phyloP scores from a whole-genome alignment of 2,113 vertebrate genomes.

The Amia ocellicauda region DNA sequence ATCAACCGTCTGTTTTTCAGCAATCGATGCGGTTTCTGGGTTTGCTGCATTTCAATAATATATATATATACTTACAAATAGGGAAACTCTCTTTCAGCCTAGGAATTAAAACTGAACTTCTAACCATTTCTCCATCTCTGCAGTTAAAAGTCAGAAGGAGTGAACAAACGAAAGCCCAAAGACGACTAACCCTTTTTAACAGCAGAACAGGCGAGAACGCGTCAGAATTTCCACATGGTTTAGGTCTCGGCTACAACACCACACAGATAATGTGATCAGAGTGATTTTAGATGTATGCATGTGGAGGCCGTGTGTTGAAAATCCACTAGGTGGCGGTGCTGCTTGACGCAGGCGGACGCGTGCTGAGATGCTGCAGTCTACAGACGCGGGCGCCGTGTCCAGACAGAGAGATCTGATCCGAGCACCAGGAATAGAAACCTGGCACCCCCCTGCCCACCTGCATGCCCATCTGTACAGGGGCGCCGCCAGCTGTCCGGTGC shows the following conservation, averaged over 20 bases:
- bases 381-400: background rate
- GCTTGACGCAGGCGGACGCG: conserved; percentile 38
- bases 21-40: conserved; percentile 66
- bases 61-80: conserved; percentile 45
- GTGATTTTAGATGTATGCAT: too few relatives aligned
- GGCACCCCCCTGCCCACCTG: conserved; percentile 66
- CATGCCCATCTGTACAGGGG: conserved; percentile 66
- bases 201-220: too few relatives aligned
- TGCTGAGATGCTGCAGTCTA: conserved; percentile 35
- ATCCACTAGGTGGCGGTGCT: conserved; percentile 62
- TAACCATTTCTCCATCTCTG: too few relatives aligned
- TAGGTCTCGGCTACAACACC: too few relatives aligned
- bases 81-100: background rate
- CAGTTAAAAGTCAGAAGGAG: too few relatives aligned
- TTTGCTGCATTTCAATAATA: conserved; percentile 60
- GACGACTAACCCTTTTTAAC: too few relatives aligned
- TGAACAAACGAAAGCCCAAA: too few relatives aligned
- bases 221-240: too few relatives aligned
- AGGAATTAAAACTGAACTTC: background rate
- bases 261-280: too few relatives aligned
- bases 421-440: conserved; percentile 58
- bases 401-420: conserved; percentile 32
- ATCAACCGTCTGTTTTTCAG: conserved; percentile 62
- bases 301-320: conserved; percentile 19
- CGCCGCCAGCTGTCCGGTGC: conserved; percentile 65